phyloP scores from a whole-genome alignment of 2,797 vertebrate species.

The Artibeus lituratus region DNA sequence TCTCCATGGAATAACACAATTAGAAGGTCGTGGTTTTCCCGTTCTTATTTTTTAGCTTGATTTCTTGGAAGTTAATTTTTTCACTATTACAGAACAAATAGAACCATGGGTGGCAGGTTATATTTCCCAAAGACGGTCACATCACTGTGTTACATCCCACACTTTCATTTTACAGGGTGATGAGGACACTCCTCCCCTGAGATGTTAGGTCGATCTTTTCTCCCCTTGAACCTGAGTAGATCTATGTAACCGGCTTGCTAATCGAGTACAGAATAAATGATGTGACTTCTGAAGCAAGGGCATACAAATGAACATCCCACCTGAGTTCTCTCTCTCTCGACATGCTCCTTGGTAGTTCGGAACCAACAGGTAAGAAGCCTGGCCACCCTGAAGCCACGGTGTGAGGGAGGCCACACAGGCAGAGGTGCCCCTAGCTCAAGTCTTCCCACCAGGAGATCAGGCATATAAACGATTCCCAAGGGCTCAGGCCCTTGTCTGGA shows the following conservation, averaged over 20 bases:
- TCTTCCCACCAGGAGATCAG: neutral
- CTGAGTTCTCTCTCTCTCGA: neutral
- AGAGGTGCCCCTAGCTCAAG: neutral
- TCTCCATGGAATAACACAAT: neutral
- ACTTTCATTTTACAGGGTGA: neutral
- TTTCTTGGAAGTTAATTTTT: neutral
- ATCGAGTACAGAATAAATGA: neutral
- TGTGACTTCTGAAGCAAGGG: neutral
- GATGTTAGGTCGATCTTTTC: neutral
- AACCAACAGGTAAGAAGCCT: neutral
- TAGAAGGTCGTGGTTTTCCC: neutral
- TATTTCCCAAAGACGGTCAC: neutral
- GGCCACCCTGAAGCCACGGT: neutral
- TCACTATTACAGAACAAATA: neutral
- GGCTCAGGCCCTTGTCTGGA: neutral
- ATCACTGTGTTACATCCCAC: neutral
- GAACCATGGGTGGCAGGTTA: neutral
- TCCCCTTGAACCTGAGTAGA: neutral
- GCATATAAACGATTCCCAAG: neutral
- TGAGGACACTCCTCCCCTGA: neutral
- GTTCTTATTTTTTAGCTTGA: conserved; percentile 6
- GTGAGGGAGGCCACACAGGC: neutral
- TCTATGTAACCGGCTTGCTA: neutral
- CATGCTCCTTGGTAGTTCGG: neutral
- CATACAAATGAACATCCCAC: neutral